These are phyloP conservation scores for Limnephilus marmoratus DNA, from an alignment of 2,888 invertebrate species.

Conservation along the genomic window DNA sequence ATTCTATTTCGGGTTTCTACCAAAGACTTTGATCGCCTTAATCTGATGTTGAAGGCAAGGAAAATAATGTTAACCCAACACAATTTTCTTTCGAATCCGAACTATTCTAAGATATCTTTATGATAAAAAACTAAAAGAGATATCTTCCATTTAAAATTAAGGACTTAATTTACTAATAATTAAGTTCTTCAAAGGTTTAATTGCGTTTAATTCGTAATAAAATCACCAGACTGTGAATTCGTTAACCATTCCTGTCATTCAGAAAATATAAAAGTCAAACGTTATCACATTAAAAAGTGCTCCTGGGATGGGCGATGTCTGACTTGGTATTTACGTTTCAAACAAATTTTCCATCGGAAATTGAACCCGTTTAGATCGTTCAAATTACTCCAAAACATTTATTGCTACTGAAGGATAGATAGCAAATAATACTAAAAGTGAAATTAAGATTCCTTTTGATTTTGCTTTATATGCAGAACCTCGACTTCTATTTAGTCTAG, in stretches of 20 bases:
- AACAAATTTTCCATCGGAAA: constrained; percentile 46
- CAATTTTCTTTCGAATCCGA: background rate
- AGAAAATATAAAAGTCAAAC: constrained; percentile 34
- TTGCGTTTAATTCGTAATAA: background rate
- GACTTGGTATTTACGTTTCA: constrained; percentile 14
- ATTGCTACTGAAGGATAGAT: background rate
- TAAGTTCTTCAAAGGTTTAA: background rate
- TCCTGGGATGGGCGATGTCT: background rate
- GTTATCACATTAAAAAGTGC: constrained; percentile 38
- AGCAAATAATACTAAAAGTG: background rate
- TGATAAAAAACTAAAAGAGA: background rate
- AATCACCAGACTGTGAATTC: constrained; percentile 32
- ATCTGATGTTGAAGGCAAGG: background rate
- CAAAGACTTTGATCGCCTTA: background rate
- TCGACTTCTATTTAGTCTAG: background rate
- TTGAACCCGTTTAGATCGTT: background rate
- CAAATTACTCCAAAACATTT: background rate
- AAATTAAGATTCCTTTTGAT: background rate
- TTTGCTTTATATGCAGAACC: background rate
- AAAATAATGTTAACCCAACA: background rate
- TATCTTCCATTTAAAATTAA: background rate
- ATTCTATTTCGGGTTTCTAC: background rate
- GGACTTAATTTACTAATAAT: background rate
- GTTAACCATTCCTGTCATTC: constrained; percentile 10
- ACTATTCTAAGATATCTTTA: background rate